Evolutionary conservation across 2,888 invertebrate species (phyloP), one percentile per base, ranked within the genome.

Genomic region (Arctia plantaginis): DNA sequence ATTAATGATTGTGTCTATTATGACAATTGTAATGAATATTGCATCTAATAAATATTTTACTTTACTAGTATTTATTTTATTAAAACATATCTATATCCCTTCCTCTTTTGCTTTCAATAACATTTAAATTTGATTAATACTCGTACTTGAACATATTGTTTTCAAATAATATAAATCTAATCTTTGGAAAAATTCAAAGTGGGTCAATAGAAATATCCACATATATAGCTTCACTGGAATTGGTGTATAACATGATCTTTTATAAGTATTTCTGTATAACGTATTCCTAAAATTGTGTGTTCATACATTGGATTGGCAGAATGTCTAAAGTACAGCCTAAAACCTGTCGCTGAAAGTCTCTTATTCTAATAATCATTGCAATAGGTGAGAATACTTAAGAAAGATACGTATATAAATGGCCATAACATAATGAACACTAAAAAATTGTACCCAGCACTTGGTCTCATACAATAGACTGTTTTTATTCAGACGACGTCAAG

Each of bases 1-100:
- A 86, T 85, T 86, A 88, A 84, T 88, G 85, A 88, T 88, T 87
- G 79, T 80, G 77, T 82, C 82, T 88, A 89, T 87, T 87, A 89
- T 88, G 87, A 86, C 87, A 82, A 71, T 73, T 78, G 76, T 74
- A 66, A 73, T 79, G 77, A 70, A 76, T 82, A 81, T 81, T 82
- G 85, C 79, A 80, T 27, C 35, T 27, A 64, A 69, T 73, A 69
- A 73, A 64, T 73, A 65, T 64, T 47, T 68, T 39, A 13, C 33
- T 27, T 47, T 13, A 59, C 55, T 35, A 66, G 44, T n/a, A 51
- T n/a, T 18, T 35, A 71, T 51, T 44, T 35, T 47, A 66, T 66
- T 7, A 51, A 69, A 69, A 55, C 20, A 55, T n/a, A 20, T n/a
- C 12, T 35, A 47, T 23, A 12, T 55, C 35, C n/a, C 65, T 23